Conservation (phyloP, 1,140 invertebrate species). For the Lamellibrachia luymesi region DNA sequence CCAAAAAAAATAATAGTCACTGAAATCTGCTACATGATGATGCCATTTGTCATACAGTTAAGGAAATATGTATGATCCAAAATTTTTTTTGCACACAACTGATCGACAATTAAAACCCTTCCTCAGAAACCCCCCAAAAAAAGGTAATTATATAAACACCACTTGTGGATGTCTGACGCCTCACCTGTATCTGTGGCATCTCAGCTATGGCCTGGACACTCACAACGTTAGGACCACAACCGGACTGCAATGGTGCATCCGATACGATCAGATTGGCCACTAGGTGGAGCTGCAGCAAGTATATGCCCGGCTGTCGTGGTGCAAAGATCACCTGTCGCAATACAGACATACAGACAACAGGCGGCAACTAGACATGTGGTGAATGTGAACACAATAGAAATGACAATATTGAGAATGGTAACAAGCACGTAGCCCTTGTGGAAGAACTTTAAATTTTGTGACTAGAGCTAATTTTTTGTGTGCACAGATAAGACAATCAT, state of each 20-base stretch:
- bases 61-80: too few relatives aligned
- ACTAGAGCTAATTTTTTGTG: too few relatives aligned
- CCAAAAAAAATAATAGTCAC: background rate
- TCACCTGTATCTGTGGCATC: conserved; percentile 40
- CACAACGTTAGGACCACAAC: conserved; percentile 29
- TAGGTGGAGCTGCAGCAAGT: conserved; percentile 36
- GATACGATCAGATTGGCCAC: conserved; percentile 30
- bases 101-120: background rate
- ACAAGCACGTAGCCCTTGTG: too few relatives aligned
- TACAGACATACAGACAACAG: background rate
- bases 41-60: background rate
- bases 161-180: background rate
- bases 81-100: too few relatives aligned
- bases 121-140: background rate
- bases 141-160: background rate
- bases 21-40: background rate
- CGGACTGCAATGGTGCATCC: conserved; percentile 13
- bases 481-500: background rate
- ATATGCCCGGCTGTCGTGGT: conserved; percentile 34
- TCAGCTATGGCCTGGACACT: conserved; percentile 39
- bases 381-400: background rate
- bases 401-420: background rate
- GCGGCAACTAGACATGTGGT: background rate
- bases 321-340: conserved; percentile 40
- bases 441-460: too few relatives aligned